Evolutionary conservation across 2,113 vertebrate genomes (phyloP).

Genomic region (Ciconia boyciana): DNA sequence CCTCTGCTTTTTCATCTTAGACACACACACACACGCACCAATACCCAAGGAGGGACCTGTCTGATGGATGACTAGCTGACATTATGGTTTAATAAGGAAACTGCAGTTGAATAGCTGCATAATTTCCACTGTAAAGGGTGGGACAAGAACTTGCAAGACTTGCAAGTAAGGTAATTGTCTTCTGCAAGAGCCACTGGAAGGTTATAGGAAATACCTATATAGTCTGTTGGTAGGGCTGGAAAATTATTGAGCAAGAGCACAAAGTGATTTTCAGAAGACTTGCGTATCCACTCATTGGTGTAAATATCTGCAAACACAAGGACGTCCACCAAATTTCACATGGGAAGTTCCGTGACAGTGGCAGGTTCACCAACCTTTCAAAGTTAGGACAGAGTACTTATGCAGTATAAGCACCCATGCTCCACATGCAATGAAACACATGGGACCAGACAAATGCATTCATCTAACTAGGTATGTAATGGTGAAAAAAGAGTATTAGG

Average conservation of each 20-base stretch:
- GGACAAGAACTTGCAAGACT: background rate
- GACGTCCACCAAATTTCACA: background rate
- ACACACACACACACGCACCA: background rate
- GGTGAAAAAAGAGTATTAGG: background rate
- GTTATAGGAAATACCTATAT: background rate
- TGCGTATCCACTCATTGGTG: background rate
- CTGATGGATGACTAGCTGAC: background rate
- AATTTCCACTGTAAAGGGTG: background rate
- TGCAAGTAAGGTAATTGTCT: background rate
- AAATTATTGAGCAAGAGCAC: background rate
- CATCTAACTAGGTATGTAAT: background rate
- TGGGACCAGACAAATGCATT: background rate
- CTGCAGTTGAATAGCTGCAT: background rate
- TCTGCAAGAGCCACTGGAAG: background rate
- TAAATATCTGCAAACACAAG: background rate
- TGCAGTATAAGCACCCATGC: background rate
- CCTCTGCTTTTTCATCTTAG: background rate
- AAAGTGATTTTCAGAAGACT: background rate
- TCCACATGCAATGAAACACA: background rate
- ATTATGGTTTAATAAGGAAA: background rate
- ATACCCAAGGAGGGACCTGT: background rate
- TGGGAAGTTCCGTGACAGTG: background rate
- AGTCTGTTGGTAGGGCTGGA: background rate
- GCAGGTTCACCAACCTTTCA: background rate
- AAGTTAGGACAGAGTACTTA: background rate